Base-by-base conservation (phyloP, 2,797 vertebrate genomes). In the Leptatherina wallacei region DNA sequence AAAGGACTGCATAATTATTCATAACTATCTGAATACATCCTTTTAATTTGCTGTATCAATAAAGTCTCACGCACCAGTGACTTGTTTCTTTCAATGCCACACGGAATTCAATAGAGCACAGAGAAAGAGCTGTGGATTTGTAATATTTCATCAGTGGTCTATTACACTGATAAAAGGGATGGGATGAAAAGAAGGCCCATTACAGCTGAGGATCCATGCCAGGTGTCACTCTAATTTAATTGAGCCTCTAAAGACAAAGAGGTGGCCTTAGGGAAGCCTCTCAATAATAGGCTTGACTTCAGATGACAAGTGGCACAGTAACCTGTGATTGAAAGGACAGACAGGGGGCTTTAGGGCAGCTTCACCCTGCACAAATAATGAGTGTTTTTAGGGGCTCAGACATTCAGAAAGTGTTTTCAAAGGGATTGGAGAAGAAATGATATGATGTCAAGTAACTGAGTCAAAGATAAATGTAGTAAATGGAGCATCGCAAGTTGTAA, bases 171-270 rank as follows among this genome's bases (percentile, higher is more conserved):
- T 85, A 82, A 87, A 90, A 88, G 42, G 61, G 64, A 82, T 58
- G 68, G 73, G 78, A 81, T 87, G 83, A 82, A 82, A 85, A 73
- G 79, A 86, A 67, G 78, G 61, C 75, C 81, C 77, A 80, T 88
- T 83, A 85, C 79, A 62, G 82, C 67, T 49, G 69, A 82, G 73
- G 65, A 87, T 73, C 65, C 65, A 76, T 77, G 83, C 86, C 85
- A 84, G 88, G 89, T 89, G 88, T 91, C 89, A 76, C 70, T 85
- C 87, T 89, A 85, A 90, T 92, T 84, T 86, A 90, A 92, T 86
- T 38, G 75, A 85, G 78, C 65, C 66, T 69, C 84, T 85, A 84
- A 91, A 93, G 88, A 91, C 90, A 88, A 89, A 90, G 84, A 84
- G 81, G 58, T 29, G 10, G 77, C 85, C 85, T 57, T 73, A 81